These are phyloP conservation scores for Rhagium mordax DNA, from an alignment of 2,888 invertebrate genomes.

Conservation along the genomic window DNA sequence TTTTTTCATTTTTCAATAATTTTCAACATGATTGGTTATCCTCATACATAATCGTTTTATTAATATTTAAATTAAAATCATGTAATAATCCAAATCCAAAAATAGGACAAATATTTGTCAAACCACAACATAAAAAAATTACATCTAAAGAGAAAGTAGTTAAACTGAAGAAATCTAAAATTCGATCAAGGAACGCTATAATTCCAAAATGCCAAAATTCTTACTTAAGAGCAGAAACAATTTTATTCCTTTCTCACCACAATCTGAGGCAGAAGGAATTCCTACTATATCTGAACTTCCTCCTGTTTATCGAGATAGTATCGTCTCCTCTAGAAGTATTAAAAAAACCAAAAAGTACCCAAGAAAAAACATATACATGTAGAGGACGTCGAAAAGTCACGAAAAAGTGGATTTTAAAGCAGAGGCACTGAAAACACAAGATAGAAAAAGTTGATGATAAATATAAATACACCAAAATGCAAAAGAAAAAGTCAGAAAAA, in stretches of 20 bases:
- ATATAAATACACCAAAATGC: conserved; percentile 59
- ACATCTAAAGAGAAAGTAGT: conserved; percentile 71
- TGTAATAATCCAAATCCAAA: too few species aligned
- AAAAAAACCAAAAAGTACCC: conserved; percentile 68
- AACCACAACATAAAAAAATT: conserved; percentile 66
- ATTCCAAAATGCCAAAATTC: conserved; percentile 75
- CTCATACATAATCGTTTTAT: too few species aligned
- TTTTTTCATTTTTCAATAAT: too few species aligned
- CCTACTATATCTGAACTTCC: conserved; percentile 62
- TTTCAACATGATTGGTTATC: too few species aligned
- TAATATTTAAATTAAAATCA: too few species aligned
- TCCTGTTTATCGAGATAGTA: conserved; percentile 64
- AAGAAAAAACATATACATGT: conserved; percentile 62
- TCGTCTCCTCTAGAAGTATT: conserved; percentile 70
- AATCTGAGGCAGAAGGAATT: conserved; percentile 59
- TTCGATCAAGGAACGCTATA: conserved; percentile 52
- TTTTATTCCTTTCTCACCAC: conserved; percentile 69
- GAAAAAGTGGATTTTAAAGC: conserved; percentile 63
- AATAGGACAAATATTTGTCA: conserved; percentile 52
- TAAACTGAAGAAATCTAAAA: conserved; percentile 70
- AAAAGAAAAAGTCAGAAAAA: conserved; percentile 55
- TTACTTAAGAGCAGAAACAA: conserved; percentile 81
- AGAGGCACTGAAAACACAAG: conserved; percentile 59
- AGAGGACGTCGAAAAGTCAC: conserved; percentile 63
- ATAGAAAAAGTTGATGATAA: conserved; percentile 66